Conservation (phyloP, 2,113 vertebrate species). For the Naja naja region DNA sequence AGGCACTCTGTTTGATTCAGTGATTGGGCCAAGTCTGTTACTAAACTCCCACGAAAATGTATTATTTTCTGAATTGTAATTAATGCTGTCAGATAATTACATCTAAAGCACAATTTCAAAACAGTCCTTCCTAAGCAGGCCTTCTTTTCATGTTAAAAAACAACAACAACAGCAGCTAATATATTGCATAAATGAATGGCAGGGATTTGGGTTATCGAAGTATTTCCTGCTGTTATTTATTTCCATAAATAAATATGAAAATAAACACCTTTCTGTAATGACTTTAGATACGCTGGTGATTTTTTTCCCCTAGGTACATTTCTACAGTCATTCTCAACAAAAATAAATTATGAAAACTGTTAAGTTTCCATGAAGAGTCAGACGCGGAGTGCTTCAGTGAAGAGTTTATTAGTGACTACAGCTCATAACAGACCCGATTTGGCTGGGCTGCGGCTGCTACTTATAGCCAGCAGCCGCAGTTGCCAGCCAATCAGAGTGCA, state of each 20-base stretch:
- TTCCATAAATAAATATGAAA: neutral
- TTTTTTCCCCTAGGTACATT: neutral
- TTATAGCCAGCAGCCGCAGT: no score
- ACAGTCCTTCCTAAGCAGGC: neutral
- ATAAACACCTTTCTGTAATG: neutral
- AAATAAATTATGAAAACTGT: neutral
- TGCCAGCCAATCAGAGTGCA: no score
- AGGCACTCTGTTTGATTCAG: rapidly evolving
- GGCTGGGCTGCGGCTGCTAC: no score
- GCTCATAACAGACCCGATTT: no score
- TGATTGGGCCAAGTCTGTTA: neutral
- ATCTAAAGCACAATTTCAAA: rapidly evolving
- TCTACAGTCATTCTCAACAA: neutral
- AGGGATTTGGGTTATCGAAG: neutral
- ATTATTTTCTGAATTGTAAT: constrained; percentile 14
- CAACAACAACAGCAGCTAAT: neutral
- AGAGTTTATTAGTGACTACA: no score
- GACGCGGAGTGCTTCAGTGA: no score
- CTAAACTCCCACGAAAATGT: neutral
- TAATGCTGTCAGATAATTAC: constrained; percentile 41
- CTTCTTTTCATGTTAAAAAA: neutral
- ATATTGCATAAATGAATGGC: neutral
- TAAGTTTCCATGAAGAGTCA: no score
- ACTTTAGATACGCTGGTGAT: neutral
- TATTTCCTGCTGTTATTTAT: neutral